phyloP scores from a whole-genome alignment of 2,113 vertebrate species.

The Orycteropus afer region DNA sequence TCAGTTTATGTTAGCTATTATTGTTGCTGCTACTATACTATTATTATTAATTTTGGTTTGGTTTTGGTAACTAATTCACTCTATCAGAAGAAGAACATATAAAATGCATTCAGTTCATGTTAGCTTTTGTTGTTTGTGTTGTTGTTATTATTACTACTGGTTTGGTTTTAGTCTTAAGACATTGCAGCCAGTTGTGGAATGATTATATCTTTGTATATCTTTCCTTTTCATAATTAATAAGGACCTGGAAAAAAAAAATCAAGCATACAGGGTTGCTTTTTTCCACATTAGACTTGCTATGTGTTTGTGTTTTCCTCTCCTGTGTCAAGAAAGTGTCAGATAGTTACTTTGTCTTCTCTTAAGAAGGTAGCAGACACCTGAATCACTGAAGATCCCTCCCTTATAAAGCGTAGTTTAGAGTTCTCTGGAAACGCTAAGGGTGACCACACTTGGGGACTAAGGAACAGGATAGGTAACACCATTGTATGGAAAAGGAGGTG shows the following conservation, averaged over 20 bases:
- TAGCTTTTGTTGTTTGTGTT: not conserved
- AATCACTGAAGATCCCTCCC: not conserved
- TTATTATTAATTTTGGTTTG: not conserved
- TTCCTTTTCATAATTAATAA: not conserved
- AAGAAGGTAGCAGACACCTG: not conserved
- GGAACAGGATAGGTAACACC: not conserved
- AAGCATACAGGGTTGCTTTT: not conserved
- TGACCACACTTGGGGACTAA: not conserved
- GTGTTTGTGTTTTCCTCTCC: not conserved
- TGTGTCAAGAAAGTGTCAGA: not conserved
- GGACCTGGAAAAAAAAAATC: not conserved
- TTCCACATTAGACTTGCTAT: not conserved
- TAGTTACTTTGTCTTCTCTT: not conserved
- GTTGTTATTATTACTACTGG: not conserved
- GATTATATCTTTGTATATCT: not conserved
- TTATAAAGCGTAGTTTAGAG: not conserved
- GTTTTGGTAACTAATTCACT: not conserved
- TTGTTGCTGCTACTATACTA: not conserved
- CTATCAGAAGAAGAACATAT: not conserved
- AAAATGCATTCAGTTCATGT: not conserved
- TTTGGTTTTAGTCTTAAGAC: conserved; percentile 1
- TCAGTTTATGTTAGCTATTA: not conserved
- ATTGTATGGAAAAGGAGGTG: not conserved
- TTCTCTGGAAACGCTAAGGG: not conserved
- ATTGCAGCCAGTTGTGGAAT: not conserved